phyloP scores from a whole-genome alignment of 2,113 vertebrate species.

The Athene cunicularia region DNA sequence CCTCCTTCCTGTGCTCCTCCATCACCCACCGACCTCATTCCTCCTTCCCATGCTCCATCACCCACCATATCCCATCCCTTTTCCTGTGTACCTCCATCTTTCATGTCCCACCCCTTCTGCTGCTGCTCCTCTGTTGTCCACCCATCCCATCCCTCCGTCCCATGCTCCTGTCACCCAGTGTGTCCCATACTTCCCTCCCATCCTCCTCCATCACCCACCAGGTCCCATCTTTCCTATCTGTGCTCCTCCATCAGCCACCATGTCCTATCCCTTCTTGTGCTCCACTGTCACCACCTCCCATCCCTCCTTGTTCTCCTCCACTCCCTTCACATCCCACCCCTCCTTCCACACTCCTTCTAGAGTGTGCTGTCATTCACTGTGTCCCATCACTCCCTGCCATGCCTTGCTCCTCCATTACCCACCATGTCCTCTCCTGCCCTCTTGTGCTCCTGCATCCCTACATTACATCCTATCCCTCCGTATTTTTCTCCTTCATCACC shows the following conservation, averaged over 20 bases:
- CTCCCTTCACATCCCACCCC: background rate
- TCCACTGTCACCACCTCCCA: background rate
- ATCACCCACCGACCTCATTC: background rate
- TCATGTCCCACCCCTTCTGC: background rate
- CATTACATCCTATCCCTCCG: background rate
- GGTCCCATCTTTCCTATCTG: background rate
- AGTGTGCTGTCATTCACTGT: background rate
- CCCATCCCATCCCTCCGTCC: background rate
- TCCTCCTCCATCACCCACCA: background rate
- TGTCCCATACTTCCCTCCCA: background rate
- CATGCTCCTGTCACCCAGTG: background rate
- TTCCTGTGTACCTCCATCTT: background rate
- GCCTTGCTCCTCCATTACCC: background rate
- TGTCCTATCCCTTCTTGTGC: background rate
- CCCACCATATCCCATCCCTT: background rate
- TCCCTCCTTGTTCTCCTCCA: background rate
- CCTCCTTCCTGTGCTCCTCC: background rate
- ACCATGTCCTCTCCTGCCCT: background rate
- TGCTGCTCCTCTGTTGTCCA: rapidly evolving
- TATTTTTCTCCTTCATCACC: background rate
- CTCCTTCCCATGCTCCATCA: background rate
- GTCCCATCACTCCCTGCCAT: background rate
- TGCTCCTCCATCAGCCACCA: background rate
- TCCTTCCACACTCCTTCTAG: background rate
- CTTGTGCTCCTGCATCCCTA: background rate